Evolutionary conservation across 1,140 invertebrate species (phyloP), one percentile per base, ranked within the genome.

Genomic region (Drosophila eugracilis): DNA sequence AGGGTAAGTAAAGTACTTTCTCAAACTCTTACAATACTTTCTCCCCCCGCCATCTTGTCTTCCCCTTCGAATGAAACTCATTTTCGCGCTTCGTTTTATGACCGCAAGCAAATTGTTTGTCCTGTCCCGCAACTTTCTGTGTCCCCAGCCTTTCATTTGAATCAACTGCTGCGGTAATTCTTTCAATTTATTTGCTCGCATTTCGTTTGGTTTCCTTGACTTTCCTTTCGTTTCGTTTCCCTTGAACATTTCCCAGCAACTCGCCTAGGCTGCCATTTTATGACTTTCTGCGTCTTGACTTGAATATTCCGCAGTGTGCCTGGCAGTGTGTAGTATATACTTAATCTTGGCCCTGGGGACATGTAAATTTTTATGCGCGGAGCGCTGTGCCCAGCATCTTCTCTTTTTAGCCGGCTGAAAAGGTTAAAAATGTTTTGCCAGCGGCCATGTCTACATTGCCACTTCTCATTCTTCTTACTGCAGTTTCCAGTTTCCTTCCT

Each of bases 311-410:
- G 26, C 59, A n/a, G 19, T 34, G 22, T 34, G 55, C 57, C n/a
- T n/a, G n/a, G n/a, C n/a, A n/a, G n/a, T 74, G 55, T 78, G 73
- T 67, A 62, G 60, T 75, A 80, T 75, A 80, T 89, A 84, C 79
- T 90, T 90, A 90, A 90, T 90, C 88, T 90, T 81, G 73, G 77
- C 88, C 88, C 88, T 78, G 69, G 88, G 88, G 88, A 90, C 88
- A 90, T 90, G 88, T 89, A 90, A 90, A 90, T 90, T 90, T 90
- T 89, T 89, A 88, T 89, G 84, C 83, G 78, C 77, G 50, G 12
- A n/a, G 42, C 21, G 41, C 41, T 6, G 2, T n/a, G n/a, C n/a
- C n/a, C n/a, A 41, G 36, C 63, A 62, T 48, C 55, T 47, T 30
- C 47, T 72, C 26, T 26, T 37, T 49, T 49, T 53, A 54, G 42